Base-by-base conservation (phyloP, 2,888 invertebrate genomes). In the Aelia acuminata region DNA sequence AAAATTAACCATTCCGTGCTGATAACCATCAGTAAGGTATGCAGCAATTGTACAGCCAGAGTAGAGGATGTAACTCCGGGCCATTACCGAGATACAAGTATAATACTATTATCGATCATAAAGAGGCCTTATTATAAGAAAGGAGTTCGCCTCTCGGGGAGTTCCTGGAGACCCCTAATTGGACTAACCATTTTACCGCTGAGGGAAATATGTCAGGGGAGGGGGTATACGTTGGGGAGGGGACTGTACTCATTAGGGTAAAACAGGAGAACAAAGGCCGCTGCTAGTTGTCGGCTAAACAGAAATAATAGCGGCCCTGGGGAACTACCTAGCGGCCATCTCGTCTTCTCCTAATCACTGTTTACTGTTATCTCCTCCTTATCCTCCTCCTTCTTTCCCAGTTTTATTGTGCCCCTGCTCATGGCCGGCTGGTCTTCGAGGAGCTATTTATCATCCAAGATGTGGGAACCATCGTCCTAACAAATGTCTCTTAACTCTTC, bases 241-340 rank as follows among this genome's bases (percentile, higher is more conserved):
- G 35, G 87, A 43, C 31, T 43, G 80, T 84, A 87, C 84, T 87
- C 86, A 87, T 87, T 86, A 26, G 86, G 39, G 53, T 53, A 87
- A 88, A 88, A 80, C 85, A 85, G 85, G 85, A 88, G 85, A 85
- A 88, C 85, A 50, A 85, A 48, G 75, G 50, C 50, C 31, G 75
- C 5, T 22, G 49, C 43, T 80, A 80, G 80, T 80, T 80, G 80
- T 80, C 80, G 80, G 85, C 85, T 85, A 49, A 85, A 50, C 85
- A 85, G 85, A 49, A 85, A 85, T 49, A 53, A 35, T 49, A 50
- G 85, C 39, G 75, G 88, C 85, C 88, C 85, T 75, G 50, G 85
- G 85, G 50, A 75, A 85, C 75, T 53, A 49, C 49, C 85, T 85
- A 35, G 85, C 49, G 49, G 35, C 85, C 85, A 50, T 85, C 49